These are phyloP conservation scores for Agelas oroides DNA, from an alignment of 37 sponge, comb jelly and placozoan species.

Conservation along the genomic window DNA sequence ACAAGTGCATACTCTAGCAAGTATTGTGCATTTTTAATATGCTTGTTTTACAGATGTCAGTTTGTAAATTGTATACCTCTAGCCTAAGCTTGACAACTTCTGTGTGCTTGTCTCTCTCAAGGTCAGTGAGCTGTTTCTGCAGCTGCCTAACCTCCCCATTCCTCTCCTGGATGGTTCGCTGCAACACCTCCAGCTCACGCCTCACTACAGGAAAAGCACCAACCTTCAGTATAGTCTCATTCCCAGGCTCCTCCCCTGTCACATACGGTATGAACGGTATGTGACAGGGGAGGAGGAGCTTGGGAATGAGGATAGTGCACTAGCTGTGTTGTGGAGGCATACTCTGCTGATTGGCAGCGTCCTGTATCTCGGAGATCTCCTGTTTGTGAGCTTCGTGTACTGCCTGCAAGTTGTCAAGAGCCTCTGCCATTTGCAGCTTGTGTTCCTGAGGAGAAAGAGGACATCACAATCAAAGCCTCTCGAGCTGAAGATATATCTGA, in stretches of 20 bases:
- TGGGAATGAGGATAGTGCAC: no score
- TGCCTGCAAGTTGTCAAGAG: slow-evolving; percentile 65
- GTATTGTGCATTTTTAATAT: no score
- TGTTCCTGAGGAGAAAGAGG: slow-evolving; percentile 19
- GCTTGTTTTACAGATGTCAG: no score
- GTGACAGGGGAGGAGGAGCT: no score
- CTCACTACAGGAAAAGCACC: slow-evolving; percentile 29
- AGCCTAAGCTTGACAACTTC: slow-evolving; percentile 83
- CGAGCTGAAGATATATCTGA: background rate
- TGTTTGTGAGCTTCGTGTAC: slow-evolving; percentile 69
- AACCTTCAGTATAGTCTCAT: no score
- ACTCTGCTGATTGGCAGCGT: slow-evolving; percentile 43
- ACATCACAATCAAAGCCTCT: background rate
- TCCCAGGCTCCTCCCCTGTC: no score
- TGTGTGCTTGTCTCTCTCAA: slow-evolving; percentile 74
- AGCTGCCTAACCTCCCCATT: slow-evolving; percentile 57
- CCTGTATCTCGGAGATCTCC: slow-evolving; percentile 51
- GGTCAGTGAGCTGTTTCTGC: slow-evolving; percentile 63
- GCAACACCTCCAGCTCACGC: slow-evolving; percentile 51
- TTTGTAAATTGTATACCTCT: slow-evolving; percentile 31
- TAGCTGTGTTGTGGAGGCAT: background rate
- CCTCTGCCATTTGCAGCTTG: slow-evolving; percentile 52
- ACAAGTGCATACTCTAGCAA: background rate
- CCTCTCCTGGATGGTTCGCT: slow-evolving; percentile 65
- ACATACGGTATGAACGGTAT: no score